These are phyloP conservation scores for Synanthedon tipuliformis DNA, from an alignment of 2,888 invertebrate genomes.

Conservation along the genomic window DNA sequence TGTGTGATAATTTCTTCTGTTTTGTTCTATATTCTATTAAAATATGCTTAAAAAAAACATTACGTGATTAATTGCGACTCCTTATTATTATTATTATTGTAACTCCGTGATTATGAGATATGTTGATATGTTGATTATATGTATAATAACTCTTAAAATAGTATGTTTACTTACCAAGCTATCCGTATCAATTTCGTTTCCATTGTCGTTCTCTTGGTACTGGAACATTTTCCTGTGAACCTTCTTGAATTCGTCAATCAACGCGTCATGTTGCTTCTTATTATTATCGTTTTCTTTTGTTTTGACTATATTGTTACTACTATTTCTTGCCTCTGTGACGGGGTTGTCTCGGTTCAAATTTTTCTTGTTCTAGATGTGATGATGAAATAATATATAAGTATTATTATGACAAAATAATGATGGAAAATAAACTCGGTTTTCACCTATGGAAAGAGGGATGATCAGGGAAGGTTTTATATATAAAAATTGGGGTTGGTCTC, in stretches of 20 bases:
- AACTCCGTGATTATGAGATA: not conserved
- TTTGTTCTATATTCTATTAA: no score
- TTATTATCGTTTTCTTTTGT: slow-evolving; percentile 72
- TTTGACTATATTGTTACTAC: slow-evolving; percentile 39
- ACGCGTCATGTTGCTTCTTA: slow-evolving; percentile 77
- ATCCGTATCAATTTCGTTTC: slow-evolving; percentile 14
- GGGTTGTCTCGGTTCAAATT: slow-evolving; percentile 25
- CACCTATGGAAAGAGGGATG: no score
- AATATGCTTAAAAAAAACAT: no score
- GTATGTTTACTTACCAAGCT: slow-evolving; percentile 27
- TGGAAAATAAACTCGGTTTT: no score
- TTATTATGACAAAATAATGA: not conserved
- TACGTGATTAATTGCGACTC: no score
- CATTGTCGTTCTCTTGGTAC: slow-evolving; percentile 29
- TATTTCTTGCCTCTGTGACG: slow-evolving; percentile 15
- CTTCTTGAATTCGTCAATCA: slow-evolving; percentile 91
- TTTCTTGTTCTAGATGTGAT: slow-evolving; percentile 40
- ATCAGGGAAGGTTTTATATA: no score
- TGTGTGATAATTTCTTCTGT: no score
- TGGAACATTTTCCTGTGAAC: slow-evolving; percentile 90
- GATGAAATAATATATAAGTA: not conserved
- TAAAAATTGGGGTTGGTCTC: no score
- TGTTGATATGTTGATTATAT: not conserved
- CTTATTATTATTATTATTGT: no score
- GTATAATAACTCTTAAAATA: not conserved